Conservation (phyloP, 2,797 vertebrate species). For the Danionella dracula region DNA sequence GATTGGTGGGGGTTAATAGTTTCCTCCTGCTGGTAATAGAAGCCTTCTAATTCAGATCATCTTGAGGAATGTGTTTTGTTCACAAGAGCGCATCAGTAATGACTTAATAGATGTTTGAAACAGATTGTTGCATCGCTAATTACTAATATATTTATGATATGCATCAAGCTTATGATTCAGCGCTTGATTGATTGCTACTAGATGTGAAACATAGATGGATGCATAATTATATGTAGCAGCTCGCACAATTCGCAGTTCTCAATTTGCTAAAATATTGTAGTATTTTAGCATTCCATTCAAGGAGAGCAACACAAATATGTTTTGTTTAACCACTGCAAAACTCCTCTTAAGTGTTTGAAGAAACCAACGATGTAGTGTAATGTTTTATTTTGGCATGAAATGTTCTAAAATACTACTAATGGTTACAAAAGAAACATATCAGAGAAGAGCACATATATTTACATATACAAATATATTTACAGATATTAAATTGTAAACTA, state of each 20-base stretch:
- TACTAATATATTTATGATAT: constrained; percentile 38
- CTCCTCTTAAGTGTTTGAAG: too few relatives aligned
- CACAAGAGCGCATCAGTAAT: constrained; percentile 27
- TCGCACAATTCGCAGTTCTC: background rate
- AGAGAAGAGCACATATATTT: too few relatives aligned
- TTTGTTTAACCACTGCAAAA: too few relatives aligned
- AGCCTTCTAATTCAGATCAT: background rate
- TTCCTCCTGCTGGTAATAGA: constrained; percentile 7
- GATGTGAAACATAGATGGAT: background rate
- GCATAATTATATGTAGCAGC: background rate
- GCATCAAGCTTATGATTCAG: background rate
- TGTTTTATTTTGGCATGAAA: too few relatives aligned
- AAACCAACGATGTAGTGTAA: too few relatives aligned
- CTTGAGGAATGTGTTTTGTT: constrained; percentile 9
- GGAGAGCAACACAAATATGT: too few relatives aligned
- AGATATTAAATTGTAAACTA: too few relatives aligned
- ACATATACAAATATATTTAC: too few relatives aligned
- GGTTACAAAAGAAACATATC: too few relatives aligned
- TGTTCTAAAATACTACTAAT: too few relatives aligned
- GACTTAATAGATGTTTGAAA: constrained; percentile 36
- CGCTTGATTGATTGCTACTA: background rate
- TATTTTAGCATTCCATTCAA: too few relatives aligned
- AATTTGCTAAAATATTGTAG: background rate
- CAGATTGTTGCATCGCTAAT: constrained; percentile 14
- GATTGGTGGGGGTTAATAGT: background rate